phyloP scores from a whole-genome alignment of 2,797 vertebrate genomes.

The Sarcophilus harrisii region DNA sequence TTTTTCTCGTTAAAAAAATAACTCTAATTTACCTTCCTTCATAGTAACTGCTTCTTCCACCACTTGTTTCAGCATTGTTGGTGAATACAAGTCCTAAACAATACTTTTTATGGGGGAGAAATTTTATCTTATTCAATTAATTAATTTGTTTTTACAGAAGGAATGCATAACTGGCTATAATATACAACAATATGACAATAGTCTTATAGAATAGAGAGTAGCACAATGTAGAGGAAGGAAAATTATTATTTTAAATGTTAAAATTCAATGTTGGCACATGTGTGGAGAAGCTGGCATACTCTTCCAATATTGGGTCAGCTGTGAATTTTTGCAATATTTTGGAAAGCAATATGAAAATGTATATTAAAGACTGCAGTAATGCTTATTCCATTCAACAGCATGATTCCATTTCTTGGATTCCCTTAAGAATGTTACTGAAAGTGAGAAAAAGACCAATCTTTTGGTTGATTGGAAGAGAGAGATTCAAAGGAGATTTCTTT shows the following conservation, averaged over 20 bases:
- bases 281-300: neutral
- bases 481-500: neutral
- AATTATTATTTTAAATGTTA: neutral
- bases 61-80: slow-evolving; percentile 51
- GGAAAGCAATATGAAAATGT: neutral
- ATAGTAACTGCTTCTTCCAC: slow-evolving; percentile 57
- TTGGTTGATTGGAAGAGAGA: too few relatives aligned
- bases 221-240: neutral
- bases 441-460: neutral
- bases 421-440: neutral
- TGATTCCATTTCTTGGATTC: neutral
- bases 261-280: neutral
- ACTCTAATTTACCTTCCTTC: slow-evolving; percentile 52
- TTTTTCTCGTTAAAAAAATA: neutral
- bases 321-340: neutral
- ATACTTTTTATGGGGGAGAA: neutral
- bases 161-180: slow-evolving; percentile 14
- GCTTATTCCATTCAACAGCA: neutral
- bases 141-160: neutral
- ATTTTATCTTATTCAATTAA: neutral
- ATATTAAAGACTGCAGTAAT: neutral
- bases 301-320: neutral
- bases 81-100: slow-evolving; percentile 7
- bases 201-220: neutral
- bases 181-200: slow-evolving; percentile 8